Conservation (phyloP, 2,888 invertebrate species). For the Apotomis turbidana region DNA sequence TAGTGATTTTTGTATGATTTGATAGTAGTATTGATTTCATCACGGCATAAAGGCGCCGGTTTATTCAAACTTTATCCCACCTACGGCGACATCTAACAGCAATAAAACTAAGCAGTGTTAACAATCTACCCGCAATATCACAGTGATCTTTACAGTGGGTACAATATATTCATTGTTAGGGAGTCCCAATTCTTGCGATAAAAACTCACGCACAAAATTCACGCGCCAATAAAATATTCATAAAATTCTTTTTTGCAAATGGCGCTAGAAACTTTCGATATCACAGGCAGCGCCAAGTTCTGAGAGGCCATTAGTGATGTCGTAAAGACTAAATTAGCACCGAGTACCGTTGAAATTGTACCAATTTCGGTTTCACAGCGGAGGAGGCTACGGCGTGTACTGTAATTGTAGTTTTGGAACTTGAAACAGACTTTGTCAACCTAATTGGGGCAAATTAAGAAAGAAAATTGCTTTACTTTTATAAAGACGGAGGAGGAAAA, state of each 20-base stretch:
- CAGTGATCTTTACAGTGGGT: too few relatives aligned
- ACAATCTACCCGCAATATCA: too few relatives aligned
- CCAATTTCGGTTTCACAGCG: constrained; percentile 27
- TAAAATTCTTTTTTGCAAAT: constrained; percentile 22
- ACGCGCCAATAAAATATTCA: background rate
- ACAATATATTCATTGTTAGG: background rate
- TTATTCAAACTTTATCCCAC: too few relatives aligned
- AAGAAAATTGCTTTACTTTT: background rate
- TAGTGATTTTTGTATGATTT: too few relatives aligned
- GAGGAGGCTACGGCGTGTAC: background rate
- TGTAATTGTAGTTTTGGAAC: constrained; percentile 31
- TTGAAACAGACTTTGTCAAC: constrained; percentile 6
- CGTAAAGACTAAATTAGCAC: constrained; percentile 40
- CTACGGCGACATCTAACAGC: too few relatives aligned
- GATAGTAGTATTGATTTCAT: too few relatives aligned
- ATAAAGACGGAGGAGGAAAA: background rate
- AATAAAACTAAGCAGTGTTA: too few relatives aligned
- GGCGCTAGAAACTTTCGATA: constrained; percentile 28
- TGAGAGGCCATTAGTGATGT: constrained; percentile 33
- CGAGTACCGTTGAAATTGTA: constrained; percentile 31
- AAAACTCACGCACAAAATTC: constrained; percentile 9
- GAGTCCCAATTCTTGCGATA: background rate
- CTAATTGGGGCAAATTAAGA: background rate
- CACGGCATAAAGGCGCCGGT: too few relatives aligned
- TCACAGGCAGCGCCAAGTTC: constrained; percentile 30